Evolutionary conservation across 2,888 invertebrate species (phyloP).

Genomic region (Plusia festucae): DNA sequence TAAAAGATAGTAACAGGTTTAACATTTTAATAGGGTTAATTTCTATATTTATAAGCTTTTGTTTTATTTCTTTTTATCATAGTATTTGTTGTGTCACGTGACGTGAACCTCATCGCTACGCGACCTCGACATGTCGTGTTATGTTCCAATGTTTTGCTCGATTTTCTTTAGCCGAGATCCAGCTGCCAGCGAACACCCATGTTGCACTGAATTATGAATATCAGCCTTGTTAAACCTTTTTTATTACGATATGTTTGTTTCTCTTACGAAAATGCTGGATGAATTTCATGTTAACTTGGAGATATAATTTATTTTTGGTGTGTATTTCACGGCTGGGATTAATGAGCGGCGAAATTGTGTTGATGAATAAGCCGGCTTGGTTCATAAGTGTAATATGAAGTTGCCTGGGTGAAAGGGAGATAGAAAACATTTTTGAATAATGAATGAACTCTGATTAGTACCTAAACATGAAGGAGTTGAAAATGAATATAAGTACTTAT

Average conservation of each 20-base stretch:
- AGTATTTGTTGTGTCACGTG: background rate
- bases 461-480: too few relatives aligned
- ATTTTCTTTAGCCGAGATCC: slow-evolving; percentile 31
- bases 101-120: slow-evolving; percentile 21
- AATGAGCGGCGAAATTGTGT: background rate
- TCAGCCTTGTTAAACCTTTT: slow-evolving; percentile 31
- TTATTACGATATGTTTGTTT: slow-evolving; percentile 23
- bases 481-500: too few relatives aligned
- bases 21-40: too few relatives aligned
- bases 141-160: slow-evolving; percentile 35
- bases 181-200: slow-evolving; percentile 29
- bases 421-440: background rate
- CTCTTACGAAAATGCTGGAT: background rate
- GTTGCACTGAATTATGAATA: slow-evolving; percentile 43
- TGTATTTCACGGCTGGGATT: background rate
- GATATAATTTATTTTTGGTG: slow-evolving; percentile 5
- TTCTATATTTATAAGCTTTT: background rate
- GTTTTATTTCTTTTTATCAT: background rate
- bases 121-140: slow-evolving; percentile 17
- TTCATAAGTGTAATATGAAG: background rate
- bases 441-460: too few relatives aligned
- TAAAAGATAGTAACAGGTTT: too few relatives aligned
- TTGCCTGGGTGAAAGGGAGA: background rate
- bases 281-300: slow-evolving; percentile 1
- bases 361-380: background rate